Evolutionary conservation across 1,140 invertebrate species (phyloP), one percentile per base, ranked within the genome.

Genomic region (Bursaphelenchus mucronatus): DNA sequence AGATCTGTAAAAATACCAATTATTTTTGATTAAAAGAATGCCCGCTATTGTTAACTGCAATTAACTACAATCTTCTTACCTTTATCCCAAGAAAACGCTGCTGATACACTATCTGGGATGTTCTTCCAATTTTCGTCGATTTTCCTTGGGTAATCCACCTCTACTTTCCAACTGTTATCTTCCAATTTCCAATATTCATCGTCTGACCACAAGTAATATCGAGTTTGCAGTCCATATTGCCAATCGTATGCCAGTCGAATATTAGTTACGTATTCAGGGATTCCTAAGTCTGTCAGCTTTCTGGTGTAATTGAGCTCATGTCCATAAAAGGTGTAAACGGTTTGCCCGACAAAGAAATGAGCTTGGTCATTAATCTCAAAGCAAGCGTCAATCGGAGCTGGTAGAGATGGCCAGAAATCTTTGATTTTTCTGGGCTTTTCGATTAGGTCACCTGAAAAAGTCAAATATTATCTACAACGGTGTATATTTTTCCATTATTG

Each of bases 81-180:
- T 30, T 59, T n/a, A n/a, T 13, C 11, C 57, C 57, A 59, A 50
- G 11, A 40, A 50, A 59, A 59, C 13, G 57, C 57, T 4, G 57
- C 57, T 11, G 57, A 15, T 5, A 59, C 57, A 11, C 40, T 46
- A 40, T 13, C 30, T 7, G 57, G 57, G 41, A 59, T 39, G 3
- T 44, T 44, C 40, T 59, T 59, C 57, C 57, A 59, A 41, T 44
- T 59, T 1, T 50, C 3, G 11, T n/a, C 15, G 4, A 59, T 59
- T 50, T n/a, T 44, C n/a, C 57, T 39, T 50, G 57, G 57, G 41
- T 59, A 59, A 9, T 59, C 57, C 13, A 59, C 30, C 40, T 59
- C 57, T 2, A 44, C 40, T 39, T 50, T 17, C 57, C 41, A n/a
- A n/a, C n/a, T 55, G 6, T 44, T 13, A 1, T 15, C 19, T 44